These are phyloP conservation scores for Cettia cetti DNA, from an alignment of 2,113 vertebrate genomes.

Conservation along the genomic window DNA sequence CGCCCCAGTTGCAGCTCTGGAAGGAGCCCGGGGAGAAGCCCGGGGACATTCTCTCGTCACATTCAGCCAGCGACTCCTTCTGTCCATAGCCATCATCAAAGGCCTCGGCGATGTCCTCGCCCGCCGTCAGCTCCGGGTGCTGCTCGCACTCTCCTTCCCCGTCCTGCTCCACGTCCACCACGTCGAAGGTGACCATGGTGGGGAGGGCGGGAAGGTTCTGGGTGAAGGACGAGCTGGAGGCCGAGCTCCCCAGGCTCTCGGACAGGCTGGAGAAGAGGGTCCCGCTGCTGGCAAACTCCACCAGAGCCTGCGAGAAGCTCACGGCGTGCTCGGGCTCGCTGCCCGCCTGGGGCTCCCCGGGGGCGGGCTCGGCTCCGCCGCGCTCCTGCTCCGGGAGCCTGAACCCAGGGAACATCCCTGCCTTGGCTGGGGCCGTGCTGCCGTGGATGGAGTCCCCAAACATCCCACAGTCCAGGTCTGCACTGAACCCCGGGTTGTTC, in stretches of 20 bases:
- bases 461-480: constrained; percentile 47
- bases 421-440: neutral
- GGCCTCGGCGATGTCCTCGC: constrained; percentile 85
- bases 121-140: constrained; percentile 83
- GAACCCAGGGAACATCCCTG: constrained; percentile 50
- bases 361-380: rapidly evolving
- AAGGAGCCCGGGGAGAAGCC: constrained; percentile 75
- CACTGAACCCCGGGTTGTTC: constrained; percentile 34
- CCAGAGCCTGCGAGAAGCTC: constrained; percentile 91
- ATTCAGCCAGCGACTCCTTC: constrained; percentile 86
- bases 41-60: constrained; percentile 81
- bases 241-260: constrained; percentile 75
- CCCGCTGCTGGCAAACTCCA: constrained; percentile 87
- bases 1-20: constrained; percentile 81
- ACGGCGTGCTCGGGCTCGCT: constrained; percentile 82
- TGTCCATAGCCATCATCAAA: constrained; percentile 87
- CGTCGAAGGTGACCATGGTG: constrained; percentile 94
- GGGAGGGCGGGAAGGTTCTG: constrained; percentile 89
- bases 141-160: constrained; percentile 93
- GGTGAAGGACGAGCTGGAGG: constrained; percentile 82
- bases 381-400: neutral
- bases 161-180: constrained; percentile 92
- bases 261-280: constrained; percentile 85
- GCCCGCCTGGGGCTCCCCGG: neutral
- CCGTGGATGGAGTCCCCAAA: constrained; percentile 43